These are phyloP conservation scores for Campoplex nolae DNA, from an alignment of 2,888 invertebrate species.

Conservation along the genomic window DNA sequence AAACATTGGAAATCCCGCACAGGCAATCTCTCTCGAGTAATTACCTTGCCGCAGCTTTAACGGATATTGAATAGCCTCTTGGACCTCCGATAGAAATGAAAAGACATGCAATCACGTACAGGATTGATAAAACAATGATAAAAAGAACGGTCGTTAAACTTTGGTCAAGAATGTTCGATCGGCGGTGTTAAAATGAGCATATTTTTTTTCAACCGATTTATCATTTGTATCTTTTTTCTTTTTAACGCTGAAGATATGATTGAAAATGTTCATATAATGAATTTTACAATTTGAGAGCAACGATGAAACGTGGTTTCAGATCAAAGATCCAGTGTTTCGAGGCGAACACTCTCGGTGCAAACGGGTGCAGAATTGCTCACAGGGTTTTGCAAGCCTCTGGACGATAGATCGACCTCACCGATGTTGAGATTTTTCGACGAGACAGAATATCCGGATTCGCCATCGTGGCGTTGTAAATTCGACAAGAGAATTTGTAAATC, in stretches of 20 bases:
- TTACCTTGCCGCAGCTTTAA: slow-evolving; percentile 45
- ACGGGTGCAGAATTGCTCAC: slow-evolving; percentile 74
- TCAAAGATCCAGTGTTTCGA: slow-evolving; percentile 65
- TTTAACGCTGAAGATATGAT: neutral
- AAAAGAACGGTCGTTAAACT: slow-evolving; percentile 51
- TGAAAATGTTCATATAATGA: too few species aligned
- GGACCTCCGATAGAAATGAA: slow-evolving; percentile 12
- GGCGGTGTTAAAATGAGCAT: neutral
- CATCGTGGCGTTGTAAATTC: slow-evolving; percentile 59
- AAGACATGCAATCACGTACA: slow-evolving; percentile 39
- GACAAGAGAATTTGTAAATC: slow-evolving; percentile 66
- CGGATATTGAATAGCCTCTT: slow-evolving; percentile 54
- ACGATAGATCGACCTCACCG: slow-evolving; percentile 63
- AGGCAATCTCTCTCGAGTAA: slow-evolving; percentile 55
- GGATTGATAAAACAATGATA: slow-evolving; percentile 47
- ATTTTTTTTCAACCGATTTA: neutral
- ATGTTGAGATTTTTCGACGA: slow-evolving; percentile 46
- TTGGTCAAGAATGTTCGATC: slow-evolving; percentile 15
- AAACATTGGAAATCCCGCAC: slow-evolving; percentile 42
- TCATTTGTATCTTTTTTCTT: neutral
- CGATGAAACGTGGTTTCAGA: slow-evolving; percentile 40
- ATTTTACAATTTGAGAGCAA: neutral
- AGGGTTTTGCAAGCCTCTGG: slow-evolving; percentile 55
- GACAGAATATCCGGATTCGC: slow-evolving; percentile 48
- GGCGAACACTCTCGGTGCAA: slow-evolving; percentile 74